Percentiles rank a stretch among this genome's conserved stretches.
These are phyloP conservation scores for Eubasilissa regina DNA, from an alignment of 1,140 invertebrate species.

Conservation along the genomic window DNA sequence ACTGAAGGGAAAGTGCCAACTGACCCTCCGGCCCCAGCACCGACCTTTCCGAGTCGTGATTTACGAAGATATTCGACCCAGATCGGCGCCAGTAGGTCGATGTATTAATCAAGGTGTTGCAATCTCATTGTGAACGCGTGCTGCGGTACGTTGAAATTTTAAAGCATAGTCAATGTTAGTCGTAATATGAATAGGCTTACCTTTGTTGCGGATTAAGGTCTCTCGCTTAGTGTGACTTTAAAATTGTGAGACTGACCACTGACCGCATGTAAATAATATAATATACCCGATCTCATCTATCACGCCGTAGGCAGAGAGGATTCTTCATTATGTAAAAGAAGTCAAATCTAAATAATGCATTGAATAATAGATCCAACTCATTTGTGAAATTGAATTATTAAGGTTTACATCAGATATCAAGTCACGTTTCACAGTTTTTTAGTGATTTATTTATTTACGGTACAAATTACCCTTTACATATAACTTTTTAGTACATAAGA, in stretches of 20 bases:
- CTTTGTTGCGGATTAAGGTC: slow-evolving; percentile 13
- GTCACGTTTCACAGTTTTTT: too few species aligned
- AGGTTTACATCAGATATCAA: too few species aligned
- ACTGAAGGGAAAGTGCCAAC: slow-evolving; percentile 4
- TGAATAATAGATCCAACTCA: too few species aligned
- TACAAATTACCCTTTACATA: too few species aligned
- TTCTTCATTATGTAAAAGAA: too few species aligned
- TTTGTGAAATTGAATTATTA: too few species aligned
- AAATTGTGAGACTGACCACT: not conserved
- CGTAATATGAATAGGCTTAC: slow-evolving; percentile 16
- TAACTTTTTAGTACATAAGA: too few species aligned
- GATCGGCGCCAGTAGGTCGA: slow-evolving; percentile 22
- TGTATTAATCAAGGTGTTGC: slow-evolving; percentile 18
- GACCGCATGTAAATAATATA: too few species aligned
- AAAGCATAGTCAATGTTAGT: not conserved
- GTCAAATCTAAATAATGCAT: too few species aligned
- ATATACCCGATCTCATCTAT: too few species aligned
- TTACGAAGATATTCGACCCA: slow-evolving; percentile 28
- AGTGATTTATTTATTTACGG: too few species aligned
- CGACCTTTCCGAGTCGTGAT: slow-evolving; percentile 25
- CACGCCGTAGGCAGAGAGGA: too few species aligned
- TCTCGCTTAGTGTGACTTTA: not conserved
- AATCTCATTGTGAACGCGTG: not conserved
- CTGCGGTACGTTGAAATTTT: not conserved
- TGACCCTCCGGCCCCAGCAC: not conserved